Percentiles rank a stretch among this genome's conserved stretches.
phyloP scores from a whole-genome alignment of 2,797 vertebrate genomes.

The Strix occidentalis region DNA sequence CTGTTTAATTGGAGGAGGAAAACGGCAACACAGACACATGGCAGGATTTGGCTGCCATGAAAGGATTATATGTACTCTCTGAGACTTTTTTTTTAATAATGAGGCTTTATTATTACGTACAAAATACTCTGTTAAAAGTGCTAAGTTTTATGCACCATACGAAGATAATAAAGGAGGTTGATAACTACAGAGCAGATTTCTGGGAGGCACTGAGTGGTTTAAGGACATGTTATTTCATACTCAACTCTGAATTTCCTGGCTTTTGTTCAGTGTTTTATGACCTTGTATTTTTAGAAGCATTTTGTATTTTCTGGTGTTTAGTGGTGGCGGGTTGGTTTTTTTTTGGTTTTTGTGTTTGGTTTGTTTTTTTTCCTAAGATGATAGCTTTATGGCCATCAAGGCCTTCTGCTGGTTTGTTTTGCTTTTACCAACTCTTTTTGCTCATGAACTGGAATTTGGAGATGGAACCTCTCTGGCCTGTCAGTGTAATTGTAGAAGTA shows the following conservation, averaged over 20 bases:
- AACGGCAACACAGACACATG: constrained; percentile 46
- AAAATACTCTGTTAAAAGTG: constrained; percentile 17
- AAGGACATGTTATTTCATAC: constrained; percentile 40
- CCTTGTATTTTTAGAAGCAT: constrained; percentile 57
- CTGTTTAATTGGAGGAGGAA: constrained; percentile 54
- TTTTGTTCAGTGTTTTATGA: constrained; percentile 49
- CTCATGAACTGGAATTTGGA: neutral
- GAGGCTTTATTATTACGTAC: neutral
- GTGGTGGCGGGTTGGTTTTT: neutral
- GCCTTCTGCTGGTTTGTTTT: neutral
- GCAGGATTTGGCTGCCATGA: constrained; percentile 46
- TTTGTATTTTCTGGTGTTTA: constrained; percentile 38
- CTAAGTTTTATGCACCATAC: neutral
- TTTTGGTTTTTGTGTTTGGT: neutral
- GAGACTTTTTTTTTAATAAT: neutral
- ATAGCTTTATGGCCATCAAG: neutral
- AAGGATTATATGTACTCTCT: constrained; percentile 41
- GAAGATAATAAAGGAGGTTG: neutral
- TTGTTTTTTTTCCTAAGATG: neutral
- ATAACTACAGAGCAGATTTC: neutral
- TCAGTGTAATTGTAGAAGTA: neutral
- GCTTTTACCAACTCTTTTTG: neutral
- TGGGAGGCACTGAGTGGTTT: neutral
- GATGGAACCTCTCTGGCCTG: neutral
- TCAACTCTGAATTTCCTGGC: constrained; percentile 32